Base-by-base conservation (phyloP, 2,113 vertebrate species). In the Trachemys scripta region DNA sequence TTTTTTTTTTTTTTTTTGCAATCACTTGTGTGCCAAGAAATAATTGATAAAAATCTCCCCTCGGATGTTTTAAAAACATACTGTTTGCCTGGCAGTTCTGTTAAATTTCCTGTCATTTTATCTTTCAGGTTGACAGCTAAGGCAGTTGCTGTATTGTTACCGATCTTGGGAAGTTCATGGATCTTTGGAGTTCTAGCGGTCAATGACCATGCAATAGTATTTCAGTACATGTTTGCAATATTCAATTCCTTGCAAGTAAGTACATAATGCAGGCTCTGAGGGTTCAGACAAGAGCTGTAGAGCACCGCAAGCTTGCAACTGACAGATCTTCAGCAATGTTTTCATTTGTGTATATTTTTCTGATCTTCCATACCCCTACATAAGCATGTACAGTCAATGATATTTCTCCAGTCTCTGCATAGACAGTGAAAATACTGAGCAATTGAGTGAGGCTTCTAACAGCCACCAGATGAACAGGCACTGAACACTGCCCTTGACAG, bases 151-250 rank as follows among this genome's bases (percentile, higher is more conserved):
- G 99, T 99, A 27, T 98, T 99, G 85, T 93, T 99, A 42, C 99
- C 99, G 4, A 99, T 99, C 93, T 92, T 99, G 83, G 99, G 99
- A 22, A 99, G 99, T 95, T 99, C 99, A 0, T 99, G 99, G 99
- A 99, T 99, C 91, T 99, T 99, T 54, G 99, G 99, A 0, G 98
- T 99, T 90, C 98, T 99, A n/a, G 98, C 99, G 0, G 96, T 99
- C 97, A 99, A 99, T 87, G 97, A 97, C 49, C 98, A 99, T 1
- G 97, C 99, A 9, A 79, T 99, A 69, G 97, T 98, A 11, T 99
- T 99, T 97, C 99, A 99, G 79, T 99, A 99, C 88, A 97, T 99
- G 97, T 99, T 99, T 94, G 99, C 99, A n/a, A 80, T 98, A 4
- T 99, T 99, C 97, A 99, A 99, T 98, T 99, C 99, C 35, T 97